Evolutionary conservation across 2,888 invertebrate species (phyloP), one percentile per base, ranked within the genome.

Genomic region (Brachyopa scutellaris): DNA sequence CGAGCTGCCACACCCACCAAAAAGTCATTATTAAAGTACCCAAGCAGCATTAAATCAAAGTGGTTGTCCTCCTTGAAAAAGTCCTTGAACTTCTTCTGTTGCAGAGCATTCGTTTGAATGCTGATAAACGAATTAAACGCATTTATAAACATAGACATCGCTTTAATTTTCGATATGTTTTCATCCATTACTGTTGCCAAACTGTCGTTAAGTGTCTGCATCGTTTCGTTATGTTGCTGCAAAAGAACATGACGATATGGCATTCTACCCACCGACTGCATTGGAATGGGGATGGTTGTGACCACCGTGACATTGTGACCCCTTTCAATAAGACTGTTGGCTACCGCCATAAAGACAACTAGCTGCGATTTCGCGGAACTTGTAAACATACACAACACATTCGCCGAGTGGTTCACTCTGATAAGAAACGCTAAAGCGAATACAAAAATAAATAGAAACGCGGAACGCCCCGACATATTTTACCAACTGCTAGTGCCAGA

Each of bases 221-320:
- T 26, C 7, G 57, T 19, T 4, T 59, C 29, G 1, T 13, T 8
- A 0, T 57, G 7, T 3, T 23, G n/a, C 5, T 64, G 29, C n/a
- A 78, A 40, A 1, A 23, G 8, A 9, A 78, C 38, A 15, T 78
- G 78, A 15, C 57, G 57, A 17, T 51, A 78, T 1, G 42, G 51
- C 7, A 53, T 42, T 9, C 7, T 23, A 21, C 23, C 17, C 2
- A 2, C 6, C 53, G 29, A 45, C 11, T 66, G 29, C 1, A 17
- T 8, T 9, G 73, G 57, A 23, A 78, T 78, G 1, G 33, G 29
- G 2, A 85, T 49, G 3, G 73, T 80, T 2, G 87, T 85, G 0
- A 87, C 70, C 1, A 86, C 66, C 0, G 87, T 87, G 5, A 87
- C 84, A 84, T 87, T 85, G 62, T 87, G 87, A 1, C 85, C 85